Evolutionary conservation across 2,113 vertebrate species (phyloP).

Genomic region (Salvelinus fontinalis): DNA sequence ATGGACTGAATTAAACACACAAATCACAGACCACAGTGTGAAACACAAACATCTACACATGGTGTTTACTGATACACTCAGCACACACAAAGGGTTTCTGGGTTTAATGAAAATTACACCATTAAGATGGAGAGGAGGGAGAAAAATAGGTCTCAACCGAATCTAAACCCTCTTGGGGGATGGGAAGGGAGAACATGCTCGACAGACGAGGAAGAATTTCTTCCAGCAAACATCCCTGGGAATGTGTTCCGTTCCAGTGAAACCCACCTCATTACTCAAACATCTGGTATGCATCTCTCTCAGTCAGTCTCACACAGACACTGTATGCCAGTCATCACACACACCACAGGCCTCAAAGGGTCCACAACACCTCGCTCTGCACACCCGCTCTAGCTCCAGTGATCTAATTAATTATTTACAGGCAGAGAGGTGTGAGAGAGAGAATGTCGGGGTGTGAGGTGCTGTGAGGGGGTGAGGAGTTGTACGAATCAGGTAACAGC

Average conservation of each 20-base stretch:
- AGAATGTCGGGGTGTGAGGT: background rate
- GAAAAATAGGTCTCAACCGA: background rate
- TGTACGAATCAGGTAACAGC: slow-evolving; percentile 46
- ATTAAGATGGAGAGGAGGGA: slow-evolving; percentile 4
- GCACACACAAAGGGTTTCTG: background rate
- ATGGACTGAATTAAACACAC: slow-evolving; percentile 26
- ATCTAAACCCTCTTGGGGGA: slow-evolving; percentile 9
- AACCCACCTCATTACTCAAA: slow-evolving; percentile 75
- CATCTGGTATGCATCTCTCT: slow-evolving; percentile 73
- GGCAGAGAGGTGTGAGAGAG: slow-evolving; percentile 3
- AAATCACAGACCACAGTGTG: background rate
- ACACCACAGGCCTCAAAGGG: slow-evolving; percentile 1
- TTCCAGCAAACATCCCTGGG: slow-evolving; percentile 71
- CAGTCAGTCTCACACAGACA: slow-evolving; percentile 7
- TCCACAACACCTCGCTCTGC: slow-evolving; percentile 35
- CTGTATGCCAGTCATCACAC: slow-evolving; percentile 24
- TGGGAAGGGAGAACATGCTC: slow-evolving; percentile 53
- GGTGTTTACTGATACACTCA: slow-evolving; percentile 17
- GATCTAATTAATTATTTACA: slow-evolving; percentile 63
- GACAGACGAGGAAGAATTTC: slow-evolving; percentile 67
- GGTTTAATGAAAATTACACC: slow-evolving; percentile 16
- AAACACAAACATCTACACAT: slow-evolving; percentile 26
- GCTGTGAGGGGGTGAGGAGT: background rate
- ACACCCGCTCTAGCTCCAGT: slow-evolving; percentile 16
- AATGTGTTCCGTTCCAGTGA: slow-evolving; percentile 71